Evolutionary conservation across 2,797 vertebrate genomes (phyloP).

Genomic region (Cyclopterus lumpus): DNA sequence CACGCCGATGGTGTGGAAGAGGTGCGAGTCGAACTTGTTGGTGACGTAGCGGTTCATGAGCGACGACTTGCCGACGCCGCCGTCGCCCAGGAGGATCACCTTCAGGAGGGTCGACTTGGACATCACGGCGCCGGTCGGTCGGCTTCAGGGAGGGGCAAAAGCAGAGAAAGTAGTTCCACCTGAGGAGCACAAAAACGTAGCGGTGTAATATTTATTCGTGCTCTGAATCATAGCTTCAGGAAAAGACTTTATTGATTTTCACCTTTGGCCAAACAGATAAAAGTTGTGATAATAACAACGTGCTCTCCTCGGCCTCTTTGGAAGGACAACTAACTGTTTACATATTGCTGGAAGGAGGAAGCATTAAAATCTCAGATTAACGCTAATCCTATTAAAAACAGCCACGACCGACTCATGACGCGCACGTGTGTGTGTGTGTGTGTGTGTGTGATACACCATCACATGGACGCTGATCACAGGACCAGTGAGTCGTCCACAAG

Average conservation of each 20-base stretch:
- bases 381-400: conserved; percentile 49
- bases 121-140: conserved; percentile 73
- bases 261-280: conserved; percentile 30
- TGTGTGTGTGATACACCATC: conserved; percentile 27
- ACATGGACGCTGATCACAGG: conserved; percentile 55
- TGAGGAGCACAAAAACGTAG: conserved; percentile 15
- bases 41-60: conserved; percentile 98
- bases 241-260: neutral
- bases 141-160: no score
- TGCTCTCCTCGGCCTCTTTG: neutral
- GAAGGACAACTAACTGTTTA: neutral
- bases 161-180: neutral
- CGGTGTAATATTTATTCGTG: no score
- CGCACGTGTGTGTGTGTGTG: neutral
- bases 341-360: neutral
- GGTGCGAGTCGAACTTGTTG: conserved; percentile 95
- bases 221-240: neutral
- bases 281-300: neutral
- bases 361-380: conserved; percentile 4
- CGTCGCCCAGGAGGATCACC: conserved; percentile 96
- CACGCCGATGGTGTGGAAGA: conserved; percentile 98
- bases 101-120: conserved; percentile 93
- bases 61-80: conserved; percentile 97
- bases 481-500: neutral
- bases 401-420: conserved; percentile 28